Conservation (phyloP, 1,140 invertebrate species). For the Armadillidium nasatum region DNA sequence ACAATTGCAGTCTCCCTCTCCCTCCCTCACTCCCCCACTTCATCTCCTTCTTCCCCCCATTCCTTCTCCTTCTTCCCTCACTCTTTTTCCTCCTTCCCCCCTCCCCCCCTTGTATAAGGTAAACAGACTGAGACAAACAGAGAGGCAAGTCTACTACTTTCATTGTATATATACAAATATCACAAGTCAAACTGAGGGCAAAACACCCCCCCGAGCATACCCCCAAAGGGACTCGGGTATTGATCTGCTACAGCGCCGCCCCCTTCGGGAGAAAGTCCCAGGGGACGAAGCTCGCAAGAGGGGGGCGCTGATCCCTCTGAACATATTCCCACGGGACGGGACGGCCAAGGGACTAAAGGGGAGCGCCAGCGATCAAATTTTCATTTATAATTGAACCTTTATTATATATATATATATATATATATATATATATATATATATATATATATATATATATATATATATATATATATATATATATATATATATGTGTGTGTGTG, state of each 20-base stretch:
- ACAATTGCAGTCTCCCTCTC: too few species aligned
- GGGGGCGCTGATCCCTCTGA: neutral
- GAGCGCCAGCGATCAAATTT: neutral
- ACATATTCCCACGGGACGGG: neutral
- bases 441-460: too few species aligned
- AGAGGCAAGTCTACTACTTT: too few species aligned
- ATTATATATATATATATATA: too few species aligned
- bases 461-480: too few species aligned
- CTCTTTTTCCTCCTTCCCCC: neutral
- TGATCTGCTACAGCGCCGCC: neutral
- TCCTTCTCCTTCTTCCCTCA: neutral
- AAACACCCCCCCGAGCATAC: neutral
- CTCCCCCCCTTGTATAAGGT: neutral
- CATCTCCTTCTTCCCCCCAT: neutral
- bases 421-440: too few species aligned
- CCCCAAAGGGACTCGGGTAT: slow-evolving; percentile 4
- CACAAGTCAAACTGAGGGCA: neutral
- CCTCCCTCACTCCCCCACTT: too few species aligned
- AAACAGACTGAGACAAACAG: too few species aligned
- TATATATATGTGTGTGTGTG: too few species aligned
- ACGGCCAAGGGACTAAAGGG: slow-evolving; percentile 1
- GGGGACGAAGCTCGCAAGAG: neutral
- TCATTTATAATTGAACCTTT: neutral
- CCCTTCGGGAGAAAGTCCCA: slow-evolving; percentile 7
- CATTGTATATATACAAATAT: neutral